Conservation (phyloP, 2,797 vertebrate genomes). For the Ctenopoma multispine region DNA sequence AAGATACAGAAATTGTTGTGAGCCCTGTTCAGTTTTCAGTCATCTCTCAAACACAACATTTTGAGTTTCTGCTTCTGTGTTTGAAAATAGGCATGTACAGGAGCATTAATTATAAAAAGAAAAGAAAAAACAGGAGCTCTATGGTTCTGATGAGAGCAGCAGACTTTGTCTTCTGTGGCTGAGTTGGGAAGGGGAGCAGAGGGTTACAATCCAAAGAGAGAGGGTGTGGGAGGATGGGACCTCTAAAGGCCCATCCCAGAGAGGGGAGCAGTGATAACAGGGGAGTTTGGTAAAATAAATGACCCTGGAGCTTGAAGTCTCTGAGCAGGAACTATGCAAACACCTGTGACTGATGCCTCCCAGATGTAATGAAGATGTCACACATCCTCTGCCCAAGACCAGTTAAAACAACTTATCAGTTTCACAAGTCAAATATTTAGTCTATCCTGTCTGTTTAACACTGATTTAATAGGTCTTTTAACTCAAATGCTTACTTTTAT, state of each 20-base stretch:
- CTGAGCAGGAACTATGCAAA: slow-evolving; percentile 59
- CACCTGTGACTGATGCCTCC: slow-evolving; percentile 66
- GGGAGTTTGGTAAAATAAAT: slow-evolving; percentile 64
- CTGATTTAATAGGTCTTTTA: neutral
- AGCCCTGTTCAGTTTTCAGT: slow-evolving; percentile 21
- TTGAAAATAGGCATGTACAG: slow-evolving; percentile 31
- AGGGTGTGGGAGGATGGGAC: slow-evolving; percentile 2
- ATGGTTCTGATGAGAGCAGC: slow-evolving; percentile 76
- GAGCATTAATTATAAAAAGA: slow-evolving; percentile 52
- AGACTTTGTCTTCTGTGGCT: slow-evolving; percentile 50
- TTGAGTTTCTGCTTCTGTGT: slow-evolving; percentile 28
- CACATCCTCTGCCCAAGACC: slow-evolving; percentile 18
- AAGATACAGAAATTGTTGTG: slow-evolving; percentile 16
- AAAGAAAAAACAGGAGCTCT: neutral
- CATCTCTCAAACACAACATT: slow-evolving; percentile 22
- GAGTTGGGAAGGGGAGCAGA: slow-evolving; percentile 26
- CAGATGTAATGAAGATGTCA: slow-evolving; percentile 45
- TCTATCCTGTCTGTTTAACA: neutral
- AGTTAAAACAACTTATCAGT: neutral
- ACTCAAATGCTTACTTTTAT: neutral
- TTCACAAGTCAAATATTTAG: neutral
- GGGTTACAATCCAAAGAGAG: slow-evolving; percentile 33
- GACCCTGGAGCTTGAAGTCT: slow-evolving; percentile 54
- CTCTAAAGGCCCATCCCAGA: neutral
- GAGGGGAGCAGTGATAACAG: slow-evolving; percentile 44